Base-by-base conservation (phyloP, 2,113 vertebrate genomes). In the Hypocryptadius cinnamomeus region DNA sequence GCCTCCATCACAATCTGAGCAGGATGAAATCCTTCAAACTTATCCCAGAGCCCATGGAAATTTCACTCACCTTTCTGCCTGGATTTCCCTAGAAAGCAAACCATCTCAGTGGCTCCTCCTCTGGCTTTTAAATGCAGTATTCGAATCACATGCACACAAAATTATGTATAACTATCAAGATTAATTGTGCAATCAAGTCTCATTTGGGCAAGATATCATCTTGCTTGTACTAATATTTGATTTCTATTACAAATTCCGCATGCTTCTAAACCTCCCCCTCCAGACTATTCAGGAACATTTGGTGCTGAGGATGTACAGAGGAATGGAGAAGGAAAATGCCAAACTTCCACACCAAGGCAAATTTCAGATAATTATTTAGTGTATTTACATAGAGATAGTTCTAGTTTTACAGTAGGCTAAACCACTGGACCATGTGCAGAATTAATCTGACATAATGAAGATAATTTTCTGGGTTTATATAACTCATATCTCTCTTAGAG, bases 221-320 rank as follows among this genome's bases (percentile, higher is more conserved):
- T 92, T 50, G 70, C 89, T 95, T 96, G 73, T 95, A 85, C 92
- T 96, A 94, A 92, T 96, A 95, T 94, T 94, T 96, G 84, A 89
- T 94, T 95, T 87, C 81, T 89, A 82, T 91, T 87, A 96, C 59
- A 89, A 91, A 92, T 82, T 92, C 87, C 59, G 87, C 40, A 33
- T 28, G 78, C 84, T 92, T 47, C 47, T 91, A 87, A 95, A 82
- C 73, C 73, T 82, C 59, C 48, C 86, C 84, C 89, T 91, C 70
- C 5, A 1, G 84, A 65, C 74, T 61, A 60, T 73, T n/a, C 50
- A 2, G 2, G 42, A 79, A 74, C 42, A 13, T 65, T 90, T 76
- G 31, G 77, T 69, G 57, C 40, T 51, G 48, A 86, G 57, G 44
- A 57, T 65, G 31, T 24, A 54, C 5, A 8, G 8, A 53, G 25